phyloP scores from a whole-genome alignment of 2,797 vertebrate genomes.

The Chaetodon trifasciatus region DNA sequence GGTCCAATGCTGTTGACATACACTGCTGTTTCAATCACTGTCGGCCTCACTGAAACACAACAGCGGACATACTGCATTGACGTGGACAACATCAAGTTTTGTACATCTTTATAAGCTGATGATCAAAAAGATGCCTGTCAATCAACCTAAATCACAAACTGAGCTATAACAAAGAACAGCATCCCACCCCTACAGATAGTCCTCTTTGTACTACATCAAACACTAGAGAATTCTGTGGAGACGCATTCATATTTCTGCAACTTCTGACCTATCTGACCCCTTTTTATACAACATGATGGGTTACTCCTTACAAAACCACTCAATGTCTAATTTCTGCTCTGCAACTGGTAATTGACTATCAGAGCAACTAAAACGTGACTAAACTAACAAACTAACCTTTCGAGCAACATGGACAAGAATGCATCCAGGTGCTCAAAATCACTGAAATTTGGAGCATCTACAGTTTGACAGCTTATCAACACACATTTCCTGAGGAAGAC shows the following conservation, averaged over 20 bases:
- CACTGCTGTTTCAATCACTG: constrained; percentile 95
- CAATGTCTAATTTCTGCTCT: background rate
- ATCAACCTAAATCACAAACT: background rate
- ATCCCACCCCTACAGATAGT: background rate
- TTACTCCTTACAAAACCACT: constrained; percentile 2
- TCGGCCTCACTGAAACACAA: constrained; percentile 91
- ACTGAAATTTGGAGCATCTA: background rate
- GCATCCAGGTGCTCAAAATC: background rate
- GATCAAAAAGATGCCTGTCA: background rate
- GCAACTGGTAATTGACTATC: background rate
- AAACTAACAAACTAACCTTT: background rate
- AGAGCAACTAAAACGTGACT: background rate
- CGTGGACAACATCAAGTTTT: background rate
- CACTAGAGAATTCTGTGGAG: background rate
- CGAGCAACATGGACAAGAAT: background rate
- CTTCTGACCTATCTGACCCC: background rate
- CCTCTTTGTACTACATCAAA: background rate
- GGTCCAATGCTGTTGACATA: constrained; percentile 98
- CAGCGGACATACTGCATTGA: constrained; percentile 9
- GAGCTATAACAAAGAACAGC: background rate
- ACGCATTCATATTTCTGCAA: background rate
- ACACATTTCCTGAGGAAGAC: background rate
- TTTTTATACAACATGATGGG: background rate
- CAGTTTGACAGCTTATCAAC: background rate
- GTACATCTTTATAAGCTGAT: background rate